Conservation (phyloP, 2,888 invertebrate genomes). For the Eremobia ochroleuca region DNA sequence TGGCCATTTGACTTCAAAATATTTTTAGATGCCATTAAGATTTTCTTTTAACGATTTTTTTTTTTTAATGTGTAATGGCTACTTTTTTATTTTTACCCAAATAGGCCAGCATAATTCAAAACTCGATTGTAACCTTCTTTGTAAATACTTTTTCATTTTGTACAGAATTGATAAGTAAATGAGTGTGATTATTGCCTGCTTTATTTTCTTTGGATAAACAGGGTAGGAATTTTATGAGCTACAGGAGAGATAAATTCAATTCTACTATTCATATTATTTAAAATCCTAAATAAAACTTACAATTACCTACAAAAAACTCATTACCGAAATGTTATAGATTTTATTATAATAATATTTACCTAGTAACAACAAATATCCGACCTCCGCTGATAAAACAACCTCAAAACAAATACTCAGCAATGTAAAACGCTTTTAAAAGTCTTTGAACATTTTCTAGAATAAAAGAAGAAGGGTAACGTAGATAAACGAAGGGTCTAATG, state of each 20-base stretch:
- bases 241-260: neutral
- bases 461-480: conserved; percentile 46
- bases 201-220: neutral
- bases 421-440: conserved; percentile 39
- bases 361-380: neutral
- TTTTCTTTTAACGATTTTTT: neutral
- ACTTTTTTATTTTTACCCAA: neutral
- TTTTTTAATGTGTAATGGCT: neutral
- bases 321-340: neutral
- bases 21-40: neutral
- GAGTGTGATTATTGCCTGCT: neutral
- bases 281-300: neutral
- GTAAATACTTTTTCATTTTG: neutral
- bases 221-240: no score
- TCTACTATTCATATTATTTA: neutral
- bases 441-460: conserved; percentile 33
- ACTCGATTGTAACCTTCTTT: neutral
- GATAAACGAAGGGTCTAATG: conserved; percentile 55
- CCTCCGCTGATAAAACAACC: neutral
- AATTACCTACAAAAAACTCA: neutral
- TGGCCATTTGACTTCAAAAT: neutral
- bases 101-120: neutral
- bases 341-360: no score
- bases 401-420: conserved; percentile 34
- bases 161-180: neutral